phyloP scores from a whole-genome alignment of 2,113 vertebrate species.

The Delphinapterus leucas region DNA sequence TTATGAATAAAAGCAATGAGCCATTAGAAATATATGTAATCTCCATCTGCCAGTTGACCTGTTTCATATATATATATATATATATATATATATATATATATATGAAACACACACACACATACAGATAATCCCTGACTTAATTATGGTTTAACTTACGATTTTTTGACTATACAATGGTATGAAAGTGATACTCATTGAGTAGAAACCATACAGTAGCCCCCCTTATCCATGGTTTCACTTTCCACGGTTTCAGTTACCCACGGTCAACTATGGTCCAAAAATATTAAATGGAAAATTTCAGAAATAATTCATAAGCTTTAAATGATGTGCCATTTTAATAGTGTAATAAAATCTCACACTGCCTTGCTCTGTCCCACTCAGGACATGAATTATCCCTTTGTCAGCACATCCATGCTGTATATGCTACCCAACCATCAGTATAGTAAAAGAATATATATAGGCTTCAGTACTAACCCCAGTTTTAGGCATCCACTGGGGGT shows the following conservation, averaged over 20 bases:
- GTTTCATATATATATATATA: not conserved
- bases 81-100: not conserved
- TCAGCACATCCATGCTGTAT: not conserved
- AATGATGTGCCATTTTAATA: not conserved
- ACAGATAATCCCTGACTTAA: not conserved
- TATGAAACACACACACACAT: not conserved
- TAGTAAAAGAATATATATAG: not conserved
- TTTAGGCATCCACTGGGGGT: not conserved
- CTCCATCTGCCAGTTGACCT: not conserved
- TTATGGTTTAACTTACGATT: not conserved
- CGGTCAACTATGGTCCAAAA: not conserved
- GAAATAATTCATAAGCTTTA: not conserved
- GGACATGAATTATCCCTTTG: not conserved
- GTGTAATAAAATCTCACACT: not conserved
- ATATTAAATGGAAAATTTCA: not conserved
- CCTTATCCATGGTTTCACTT: not conserved
- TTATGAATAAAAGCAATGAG: not conserved
- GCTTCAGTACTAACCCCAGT: not conserved
- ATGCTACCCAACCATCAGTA: not conserved
- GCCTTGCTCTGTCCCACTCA: not conserved
- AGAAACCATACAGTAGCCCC: not conserved
- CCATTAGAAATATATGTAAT: not conserved
- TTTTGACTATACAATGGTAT: not conserved
- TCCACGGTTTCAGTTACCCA: not conserved
- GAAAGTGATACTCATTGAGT: not conserved